Evolutionary conservation across 2,888 invertebrate species (phyloP), one percentile per base, ranked within the genome.

Genomic region (Melieria crassipennis): DNA sequence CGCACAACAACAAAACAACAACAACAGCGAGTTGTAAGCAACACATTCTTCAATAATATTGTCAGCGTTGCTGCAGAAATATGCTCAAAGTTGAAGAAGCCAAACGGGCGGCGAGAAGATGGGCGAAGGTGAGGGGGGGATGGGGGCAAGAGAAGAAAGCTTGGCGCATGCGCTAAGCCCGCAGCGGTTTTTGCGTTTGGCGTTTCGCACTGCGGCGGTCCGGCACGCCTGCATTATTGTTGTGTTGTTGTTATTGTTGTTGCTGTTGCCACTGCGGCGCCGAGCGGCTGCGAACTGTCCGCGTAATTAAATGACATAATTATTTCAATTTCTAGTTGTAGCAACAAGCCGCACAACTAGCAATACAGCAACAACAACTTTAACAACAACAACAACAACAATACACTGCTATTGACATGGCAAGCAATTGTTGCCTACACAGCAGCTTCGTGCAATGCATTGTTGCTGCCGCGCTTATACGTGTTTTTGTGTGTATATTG

Each of bases 291-390:
- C n/a, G 45, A n/a, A 10, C 82, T 84, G 84, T 81, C 81, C 80
- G 83, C 84, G 79, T 83, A 84, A 85, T 84, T 84, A 84, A 84
- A 84, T 84, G 85, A 83, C 84, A 85, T 85, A 84, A 84, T 84
- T 84, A 84, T 84, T 83, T 81, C 84, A 82, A 85, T 82, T 85
- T 73, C 66, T 10, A 50, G 16, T 58, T 43, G 55, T 62, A 56
- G 56, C 52, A 50, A 50, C 52, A 50, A 11, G 52, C 52, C 52
- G n/a, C 30, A 30, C 30, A 30, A 30, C 30, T 30, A 11, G 43
- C 56, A 70, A 65, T 75, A 75, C 60, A 73, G 73, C 61, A 73
- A 65, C 75, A 65, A 73, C 55, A 45, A 70, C 64, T 11, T 7
- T 52, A 65, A 11, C 63, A 45, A 11, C 7, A 7, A 11, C 7